A percentile compares a stretch with the other conserved stretches of the same genome.
Conservation (phyloP, 1,140 invertebrate species). For the Leptonema lineaticorne region DNA sequence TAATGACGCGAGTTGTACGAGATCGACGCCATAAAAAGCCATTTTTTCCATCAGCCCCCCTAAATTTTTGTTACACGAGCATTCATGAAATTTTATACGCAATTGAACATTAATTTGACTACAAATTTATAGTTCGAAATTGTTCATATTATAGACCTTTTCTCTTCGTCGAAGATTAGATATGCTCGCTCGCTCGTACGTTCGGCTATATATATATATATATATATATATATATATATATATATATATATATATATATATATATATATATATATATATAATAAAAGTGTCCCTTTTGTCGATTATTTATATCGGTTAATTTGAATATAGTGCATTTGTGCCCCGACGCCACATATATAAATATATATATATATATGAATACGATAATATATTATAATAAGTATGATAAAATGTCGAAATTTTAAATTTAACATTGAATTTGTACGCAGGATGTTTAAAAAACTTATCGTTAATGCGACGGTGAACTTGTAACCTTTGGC, state of each 20-base stretch:
- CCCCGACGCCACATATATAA: not conserved
- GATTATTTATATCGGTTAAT: slow-evolving; percentile 22
- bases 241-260: too few species aligned
- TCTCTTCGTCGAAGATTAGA: slow-evolving; percentile 25
- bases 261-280: too few species aligned
- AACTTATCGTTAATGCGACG: not conserved
- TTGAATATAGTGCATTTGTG: slow-evolving; percentile 4
- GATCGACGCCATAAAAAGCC: slow-evolving; percentile 6
- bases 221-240: too few species aligned
- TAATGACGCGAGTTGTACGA: slow-evolving; percentile 13
- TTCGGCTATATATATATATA: too few species aligned
- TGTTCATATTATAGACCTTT: slow-evolving; percentile 21
- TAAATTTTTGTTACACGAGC: not conserved
- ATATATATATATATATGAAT: not conserved
- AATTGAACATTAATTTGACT: slow-evolving; percentile 28
- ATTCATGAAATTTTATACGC: slow-evolving; percentile 26
- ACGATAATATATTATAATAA: not conserved
- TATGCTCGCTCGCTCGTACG: slow-evolving; percentile 18
- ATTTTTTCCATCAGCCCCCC: not conserved
- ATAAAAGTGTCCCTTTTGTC: slow-evolving; percentile 29
- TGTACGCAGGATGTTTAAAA: not conserved
- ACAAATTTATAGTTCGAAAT: slow-evolving; percentile 28
- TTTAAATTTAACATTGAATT: not conserved
- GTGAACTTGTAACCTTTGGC: slow-evolving; percentile 10
- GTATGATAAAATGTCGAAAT: slow-evolving; percentile 2